These are phyloP conservation scores for Bradypus variegatus DNA, from an alignment of 2,797 vertebrate genomes.

Conservation along the genomic window DNA sequence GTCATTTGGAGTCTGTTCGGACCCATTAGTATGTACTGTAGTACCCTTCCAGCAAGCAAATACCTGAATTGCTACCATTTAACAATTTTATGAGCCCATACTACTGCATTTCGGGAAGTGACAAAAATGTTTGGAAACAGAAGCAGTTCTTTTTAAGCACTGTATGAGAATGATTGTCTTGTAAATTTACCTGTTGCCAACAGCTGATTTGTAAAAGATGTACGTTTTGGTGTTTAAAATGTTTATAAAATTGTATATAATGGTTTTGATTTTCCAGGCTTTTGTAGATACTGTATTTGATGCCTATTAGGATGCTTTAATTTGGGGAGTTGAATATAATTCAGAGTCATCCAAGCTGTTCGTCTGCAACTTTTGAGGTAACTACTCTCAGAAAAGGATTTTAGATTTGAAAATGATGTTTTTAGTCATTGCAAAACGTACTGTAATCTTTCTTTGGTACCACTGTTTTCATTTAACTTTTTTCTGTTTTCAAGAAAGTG, in stretches of 20 bases:
- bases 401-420: constrained; percentile 66
- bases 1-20: constrained; percentile 60
- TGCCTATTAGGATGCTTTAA: constrained; percentile 80
- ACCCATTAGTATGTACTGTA: constrained; percentile 64
- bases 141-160: constrained; percentile 75
- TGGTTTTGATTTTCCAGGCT: constrained; percentile 82
- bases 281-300: constrained; percentile 88
- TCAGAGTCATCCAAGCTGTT: constrained; percentile 62
- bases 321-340: constrained; percentile 69
- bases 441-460: constrained; percentile 69
- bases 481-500: constrained; percentile 66
- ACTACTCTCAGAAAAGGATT: constrained; percentile 48
- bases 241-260: constrained; percentile 94
- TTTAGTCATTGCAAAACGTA: constrained; percentile 69
- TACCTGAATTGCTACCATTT: constrained; percentile 65
- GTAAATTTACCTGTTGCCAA: constrained; percentile 79
- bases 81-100: constrained; percentile 70
- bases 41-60: constrained; percentile 65
- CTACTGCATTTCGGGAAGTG: constrained; percentile 73
- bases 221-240: constrained; percentile 85
- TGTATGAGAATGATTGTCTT: constrained; percentile 78
- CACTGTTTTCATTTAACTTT: constrained; percentile 67
- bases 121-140: constrained; percentile 69
- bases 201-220: constrained; percentile 85
- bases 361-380: constrained; percentile 64